Evolutionary conservation across 2,797 vertebrate genomes (phyloP).

Genomic region (Hephaestus fuliginosus): DNA sequence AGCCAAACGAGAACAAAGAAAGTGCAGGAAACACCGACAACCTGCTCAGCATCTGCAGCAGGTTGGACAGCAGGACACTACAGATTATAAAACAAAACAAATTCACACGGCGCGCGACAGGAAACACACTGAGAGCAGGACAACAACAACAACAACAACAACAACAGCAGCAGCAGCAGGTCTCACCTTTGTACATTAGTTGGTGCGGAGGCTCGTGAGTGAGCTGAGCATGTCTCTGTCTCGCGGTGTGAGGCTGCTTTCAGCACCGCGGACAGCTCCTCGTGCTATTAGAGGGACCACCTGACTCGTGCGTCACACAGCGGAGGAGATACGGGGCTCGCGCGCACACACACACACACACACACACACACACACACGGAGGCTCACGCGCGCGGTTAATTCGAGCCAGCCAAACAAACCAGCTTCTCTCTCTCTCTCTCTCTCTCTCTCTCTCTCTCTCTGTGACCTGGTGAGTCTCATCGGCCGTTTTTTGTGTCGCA

Average conservation of each 20-base stretch:
- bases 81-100: neutral
- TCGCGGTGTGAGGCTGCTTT: conserved; percentile 74
- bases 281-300: conserved; percentile 78
- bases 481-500: conserved; percentile 8
- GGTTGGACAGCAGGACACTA: conserved; percentile 55
- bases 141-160: neutral
- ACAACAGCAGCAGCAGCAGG: neutral
- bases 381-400: conserved; percentile 22
- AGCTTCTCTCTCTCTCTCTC: conserved; percentile 2
- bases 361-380: conserved; percentile 9
- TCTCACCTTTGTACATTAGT: conserved; percentile 79
- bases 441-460: no score
- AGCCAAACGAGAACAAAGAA: conserved; percentile 59
- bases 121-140: rapidly evolving
- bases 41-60: conserved; percentile 69
- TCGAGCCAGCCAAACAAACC: conserved; percentile 46
- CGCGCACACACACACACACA: conserved; percentile 1
- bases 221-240: conserved; percentile 72
- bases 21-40: conserved; percentile 8
- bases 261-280: conserved; percentile 95
- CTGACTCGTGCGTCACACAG: conserved; percentile 83
- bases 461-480: no score
- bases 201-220: conserved; percentile 35
- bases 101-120: rapidly evolving
- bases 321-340: conserved; percentile 64